Evolutionary conservation across 2,797 vertebrate species (phyloP), one percentile per base, ranked within the genome.

Genomic region (Alca torda): DNA sequence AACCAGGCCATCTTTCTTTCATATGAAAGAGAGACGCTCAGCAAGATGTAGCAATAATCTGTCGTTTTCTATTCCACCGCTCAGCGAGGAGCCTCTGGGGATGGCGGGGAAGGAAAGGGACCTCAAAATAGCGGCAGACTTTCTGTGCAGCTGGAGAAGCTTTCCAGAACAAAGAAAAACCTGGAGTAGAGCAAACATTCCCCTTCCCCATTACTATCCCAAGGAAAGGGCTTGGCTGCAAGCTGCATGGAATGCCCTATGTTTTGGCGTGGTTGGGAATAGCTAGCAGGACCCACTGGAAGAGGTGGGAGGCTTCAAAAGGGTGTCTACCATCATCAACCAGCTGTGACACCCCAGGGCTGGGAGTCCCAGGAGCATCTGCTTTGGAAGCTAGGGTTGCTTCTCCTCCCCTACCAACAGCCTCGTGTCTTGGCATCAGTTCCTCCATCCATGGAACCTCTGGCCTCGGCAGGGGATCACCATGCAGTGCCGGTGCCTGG

Each of bases 31-130:
- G 74, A 84, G 70, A 73, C 35, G 43, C 92, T 95, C 87, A 68
- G 96, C 78, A 65, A 94, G 78, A 89, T 57, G 87, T 9, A 91
- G 96, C 90, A 96, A 81, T 96, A 87, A 89, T 91, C 60, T 89
- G 91, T 89, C 73, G 11, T 85, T 91, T 95, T 93, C 96, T 93
- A 78, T 94, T 93, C 87, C 63, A 23, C 70, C 68, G 90, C 93
- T 92, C 90, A 87, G 84, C 2, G 2, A 85, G 89, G 84, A 96
- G 95, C 93, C 93, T 82, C 95, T 87, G 87, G 93, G 95, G 86
- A 96, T 89, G 86, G 70, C 8, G 3, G 72, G 81, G 92, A 85
- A 83, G 81, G 92, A 80, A 93, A 77, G 57, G 84, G 53, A 93
- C 94, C 92, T 93, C 92, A 83, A 50, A 96, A 96, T 91, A 96